Percentiles rank a stretch among this genome's conserved stretches.
Evolutionary conservation across 2,797 vertebrate genomes (phyloP).

Genomic region (Onychomys arenicola): DNA sequence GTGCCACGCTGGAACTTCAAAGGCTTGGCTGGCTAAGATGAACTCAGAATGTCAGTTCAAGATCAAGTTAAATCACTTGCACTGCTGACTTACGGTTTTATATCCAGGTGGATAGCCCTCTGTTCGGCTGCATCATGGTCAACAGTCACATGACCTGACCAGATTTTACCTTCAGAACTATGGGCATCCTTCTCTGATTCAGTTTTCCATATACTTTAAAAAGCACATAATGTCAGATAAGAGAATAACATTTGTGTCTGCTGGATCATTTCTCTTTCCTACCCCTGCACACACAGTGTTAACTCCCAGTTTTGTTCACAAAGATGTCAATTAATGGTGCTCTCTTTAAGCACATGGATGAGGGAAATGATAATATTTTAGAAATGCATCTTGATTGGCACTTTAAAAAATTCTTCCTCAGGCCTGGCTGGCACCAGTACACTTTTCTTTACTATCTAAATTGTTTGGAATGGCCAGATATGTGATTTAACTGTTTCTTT

Average conservation of each 20-base stretch:
- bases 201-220: constrained; percentile 55
- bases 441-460: constrained; percentile 32
- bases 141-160: not conserved
- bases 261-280: not conserved
- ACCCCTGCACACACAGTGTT: not conserved
- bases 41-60: constrained; percentile 72
- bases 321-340: constrained; percentile 34
- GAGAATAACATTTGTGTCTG: constrained; percentile 17
- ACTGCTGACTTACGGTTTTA: constrained; percentile 5
- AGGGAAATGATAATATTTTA: constrained; percentile 27
- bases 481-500: constrained; percentile 41
- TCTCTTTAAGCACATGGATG: constrained; percentile 35
- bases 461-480: not conserved
- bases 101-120: not conserved
- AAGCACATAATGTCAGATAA: constrained; percentile 32
- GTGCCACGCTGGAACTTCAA: constrained; percentile 66
- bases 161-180: constrained; percentile 61
- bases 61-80: constrained; percentile 58
- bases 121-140: not conserved
- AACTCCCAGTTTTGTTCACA: constrained; percentile 45
- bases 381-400: not conserved
- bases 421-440: constrained; percentile 9
- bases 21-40: constrained; percentile 56
- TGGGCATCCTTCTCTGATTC: constrained; percentile 28
- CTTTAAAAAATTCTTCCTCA: constrained; percentile 36